Base-by-base conservation (phyloP, 35 echinoderm and acorn worm species). In the Chiridota heheva region DNA sequence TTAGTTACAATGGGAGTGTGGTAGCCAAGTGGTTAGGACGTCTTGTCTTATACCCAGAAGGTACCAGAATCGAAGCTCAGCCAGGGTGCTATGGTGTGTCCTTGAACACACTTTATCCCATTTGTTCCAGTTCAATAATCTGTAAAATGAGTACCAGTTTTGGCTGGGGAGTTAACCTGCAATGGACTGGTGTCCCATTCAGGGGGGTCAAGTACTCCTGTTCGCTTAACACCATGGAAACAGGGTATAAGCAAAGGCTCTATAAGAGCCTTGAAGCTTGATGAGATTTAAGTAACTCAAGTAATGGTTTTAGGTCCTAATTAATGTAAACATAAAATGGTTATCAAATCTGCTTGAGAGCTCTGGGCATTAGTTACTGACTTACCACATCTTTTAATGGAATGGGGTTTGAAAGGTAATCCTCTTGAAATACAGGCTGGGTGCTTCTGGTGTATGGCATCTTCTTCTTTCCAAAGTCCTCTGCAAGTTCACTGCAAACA, bases 361-460 rank as follows among this genome's bases (percentile, higher is more conserved):
- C n/a, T 30, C 16, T 60, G 32, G 28, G 42, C 26, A 17, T 6
- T 2, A 36, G 28, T 58, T 22, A 33, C 7, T 31, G 51, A 80
- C 86, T 84, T 75, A 89, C 91, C 42, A 15, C 42, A 67, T 81
- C 76, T 55, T 42, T 48, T 15, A 72, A n/a, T 35, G 80, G 75
- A 1, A 56, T 37, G 60, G 83, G 86, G 44, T 89, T 90, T 20
- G 70, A 73, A 37, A 96, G 24, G 37, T 71, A 90, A 29, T 81
- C 82, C 44, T 77, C 83, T 18, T 90, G 77, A 81, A 96, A 96
- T 16, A 70, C 64, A 40, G 87, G 93, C 44, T 90, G 63, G 20
- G 87, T 89, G 16, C 85, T 96, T 24, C 87, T 43, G 16, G 41
- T 43, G 40, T 91, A 96, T 1, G 93, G 93, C 93, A 96, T 96